Conservation (phyloP, 1,140 invertebrate species). For the Drosophila fuyamai region DNA sequence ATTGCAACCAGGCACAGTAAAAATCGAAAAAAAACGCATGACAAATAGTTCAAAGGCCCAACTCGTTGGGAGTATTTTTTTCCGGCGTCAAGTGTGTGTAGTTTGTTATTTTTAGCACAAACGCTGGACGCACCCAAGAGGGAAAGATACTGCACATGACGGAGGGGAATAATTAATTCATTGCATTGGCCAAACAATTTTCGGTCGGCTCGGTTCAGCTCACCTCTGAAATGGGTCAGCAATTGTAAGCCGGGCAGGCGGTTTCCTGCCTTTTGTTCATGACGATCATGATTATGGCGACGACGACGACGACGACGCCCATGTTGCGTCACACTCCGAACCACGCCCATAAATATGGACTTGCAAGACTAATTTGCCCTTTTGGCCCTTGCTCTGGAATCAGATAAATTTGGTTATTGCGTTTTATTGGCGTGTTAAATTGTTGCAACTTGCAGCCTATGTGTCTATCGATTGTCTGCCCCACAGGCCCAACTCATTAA, state of each 20-base stretch:
- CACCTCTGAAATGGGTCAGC: constrained; percentile 66
- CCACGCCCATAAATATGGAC: constrained; percentile 27
- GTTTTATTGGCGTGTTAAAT: constrained; percentile 70
- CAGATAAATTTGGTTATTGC: constrained; percentile 49
- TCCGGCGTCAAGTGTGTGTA: constrained; percentile 50
- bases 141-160: constrained; percentile 44
- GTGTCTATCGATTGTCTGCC: constrained; percentile 47
- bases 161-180: constrained; percentile 76
- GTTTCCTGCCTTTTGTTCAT: constrained; percentile 66
- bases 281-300: constrained; percentile 42
- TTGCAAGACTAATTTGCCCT: constrained; percentile 47
- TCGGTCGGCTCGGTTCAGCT: constrained; percentile 19
- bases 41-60: constrained; percentile 74
- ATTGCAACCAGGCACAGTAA: constrained; percentile 45
- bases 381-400: constrained; percentile 49
- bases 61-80: constrained; percentile 45
- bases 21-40: constrained; percentile 45
- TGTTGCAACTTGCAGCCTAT: constrained; percentile 48
- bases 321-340: constrained; percentile 16
- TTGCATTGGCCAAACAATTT: constrained; percentile 69
- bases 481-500: constrained; percentile 48
- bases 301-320: constrained; percentile 17
- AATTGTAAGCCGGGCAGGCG: constrained; percentile 60
- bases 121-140: constrained; percentile 53
- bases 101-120: constrained; percentile 75